Evolutionary conservation across 2,888 invertebrate species (phyloP).

Genomic region (Shargacucullia verbasci): DNA sequence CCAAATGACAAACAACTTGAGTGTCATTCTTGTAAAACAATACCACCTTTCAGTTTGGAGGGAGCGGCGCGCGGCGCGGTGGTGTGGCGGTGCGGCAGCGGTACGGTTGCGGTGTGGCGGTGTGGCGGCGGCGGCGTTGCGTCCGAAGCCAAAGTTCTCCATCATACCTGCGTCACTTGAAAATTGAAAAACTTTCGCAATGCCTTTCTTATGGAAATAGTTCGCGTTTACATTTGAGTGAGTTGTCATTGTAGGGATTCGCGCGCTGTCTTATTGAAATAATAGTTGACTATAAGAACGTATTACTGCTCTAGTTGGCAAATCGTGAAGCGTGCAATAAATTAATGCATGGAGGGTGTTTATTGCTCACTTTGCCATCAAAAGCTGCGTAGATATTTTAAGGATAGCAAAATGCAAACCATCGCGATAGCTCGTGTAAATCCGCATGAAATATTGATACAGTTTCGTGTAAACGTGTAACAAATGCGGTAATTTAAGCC

Average conservation of each 20-base stretch:
- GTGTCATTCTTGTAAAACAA: constrained; percentile 40
- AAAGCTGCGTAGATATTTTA: constrained; percentile 70
- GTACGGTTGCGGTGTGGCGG: constrained; percentile 41
- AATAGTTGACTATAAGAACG: constrained; percentile 62
- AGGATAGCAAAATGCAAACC: constrained; percentile 83
- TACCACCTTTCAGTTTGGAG: constrained; percentile 29
- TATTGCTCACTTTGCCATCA: constrained; percentile 55
- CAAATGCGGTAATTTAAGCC: constrained; percentile 89
- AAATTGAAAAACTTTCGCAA: constrained; percentile 89
- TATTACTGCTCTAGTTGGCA: constrained; percentile 37
- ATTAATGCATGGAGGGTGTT: constrained; percentile 46
- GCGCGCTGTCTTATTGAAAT: constrained; percentile 76
- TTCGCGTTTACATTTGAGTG: constrained; percentile 86
- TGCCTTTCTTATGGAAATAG: constrained; percentile 88
- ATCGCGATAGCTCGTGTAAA: constrained; percentile 85
- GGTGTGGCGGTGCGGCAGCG: constrained; percentile 29
- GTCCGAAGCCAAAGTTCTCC: constrained; percentile 83
- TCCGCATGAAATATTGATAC: constrained; percentile 89
- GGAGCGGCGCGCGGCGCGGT: not conserved
- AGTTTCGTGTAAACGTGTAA: constrained; percentile 89
- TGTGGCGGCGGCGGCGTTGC: constrained; percentile 56
- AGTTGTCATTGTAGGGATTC: constrained; percentile 87
- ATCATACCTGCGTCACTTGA: constrained; percentile 89
- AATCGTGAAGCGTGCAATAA: constrained; percentile 40
- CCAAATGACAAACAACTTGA: constrained; percentile 15